Percentiles rank a stretch among this genome's conserved stretches.
phyloP scores from a whole-genome alignment of 2,797 vertebrate species.

The Falco columbarius region DNA sequence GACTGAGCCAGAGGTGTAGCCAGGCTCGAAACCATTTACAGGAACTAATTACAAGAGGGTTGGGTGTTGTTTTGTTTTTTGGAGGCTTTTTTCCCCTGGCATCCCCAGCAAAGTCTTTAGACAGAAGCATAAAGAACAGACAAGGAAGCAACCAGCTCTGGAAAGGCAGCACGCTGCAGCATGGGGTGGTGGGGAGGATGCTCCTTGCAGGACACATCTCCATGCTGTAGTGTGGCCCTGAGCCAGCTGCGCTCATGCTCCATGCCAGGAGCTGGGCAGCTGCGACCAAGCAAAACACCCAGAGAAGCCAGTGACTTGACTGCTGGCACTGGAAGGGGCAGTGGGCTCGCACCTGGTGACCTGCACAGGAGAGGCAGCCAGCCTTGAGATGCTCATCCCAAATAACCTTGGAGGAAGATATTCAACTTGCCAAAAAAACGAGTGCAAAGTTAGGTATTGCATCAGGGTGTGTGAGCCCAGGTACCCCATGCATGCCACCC shows the following conservation, averaged over 20 bases:
- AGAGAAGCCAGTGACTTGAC: accelerated
- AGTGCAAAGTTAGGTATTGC: background rate
- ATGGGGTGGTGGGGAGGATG: background rate
- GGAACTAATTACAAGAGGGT: background rate
- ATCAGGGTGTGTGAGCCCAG: background rate
- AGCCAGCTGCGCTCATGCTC: accelerated
- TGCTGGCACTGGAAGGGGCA: background rate
- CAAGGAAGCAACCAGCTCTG: background rate
- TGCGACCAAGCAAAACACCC: background rate
- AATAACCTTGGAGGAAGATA: background rate
- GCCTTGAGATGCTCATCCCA: background rate
- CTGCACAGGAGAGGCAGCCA: no score
- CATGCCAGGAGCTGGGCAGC: background rate
- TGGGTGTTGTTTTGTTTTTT: background rate
- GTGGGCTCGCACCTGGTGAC: accelerated
- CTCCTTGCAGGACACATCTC: background rate
- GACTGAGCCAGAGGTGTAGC: background rate
- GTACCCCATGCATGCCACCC: background rate
- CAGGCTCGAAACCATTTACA: background rate
- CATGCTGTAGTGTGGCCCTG: background rate
- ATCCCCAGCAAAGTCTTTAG: background rate
- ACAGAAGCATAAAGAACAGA: accelerated
- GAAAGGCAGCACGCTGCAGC: accelerated
- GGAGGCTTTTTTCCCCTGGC: accelerated
- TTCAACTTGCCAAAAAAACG: background rate